Evolutionary conservation across 2,113 vertebrate species (phyloP).

Genomic region (Macaca fascicularis): DNA sequence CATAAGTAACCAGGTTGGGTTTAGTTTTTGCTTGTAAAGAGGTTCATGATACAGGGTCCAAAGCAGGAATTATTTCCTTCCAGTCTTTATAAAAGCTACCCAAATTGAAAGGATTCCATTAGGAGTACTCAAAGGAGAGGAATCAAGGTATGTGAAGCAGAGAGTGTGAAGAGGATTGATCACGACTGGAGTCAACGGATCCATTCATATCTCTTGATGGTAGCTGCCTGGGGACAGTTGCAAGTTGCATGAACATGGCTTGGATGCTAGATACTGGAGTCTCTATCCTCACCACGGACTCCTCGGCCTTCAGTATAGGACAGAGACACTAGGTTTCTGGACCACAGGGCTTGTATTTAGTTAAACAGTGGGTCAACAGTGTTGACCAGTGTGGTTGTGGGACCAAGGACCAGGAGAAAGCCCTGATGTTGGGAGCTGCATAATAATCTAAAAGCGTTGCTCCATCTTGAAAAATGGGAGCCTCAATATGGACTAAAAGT

Average conservation of each 20-base stretch:
- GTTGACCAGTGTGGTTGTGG: not conserved
- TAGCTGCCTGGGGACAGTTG: not conserved
- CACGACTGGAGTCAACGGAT: not conserved
- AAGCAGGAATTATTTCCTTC: slow-evolving; percentile 7
- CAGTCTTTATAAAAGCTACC: not conserved
- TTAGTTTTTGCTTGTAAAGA: not conserved
- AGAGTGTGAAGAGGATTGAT: not conserved
- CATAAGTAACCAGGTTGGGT: not conserved
- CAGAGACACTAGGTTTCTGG: not conserved
- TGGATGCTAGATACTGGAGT: not conserved
- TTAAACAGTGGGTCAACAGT: not conserved
- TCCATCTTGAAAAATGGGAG: not conserved
- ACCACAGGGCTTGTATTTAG: not conserved
- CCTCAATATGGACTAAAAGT: not conserved
- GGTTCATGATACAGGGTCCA: not conserved
- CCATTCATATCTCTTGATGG: not conserved
- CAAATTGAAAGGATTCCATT: not conserved
- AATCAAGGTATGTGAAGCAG: not conserved
- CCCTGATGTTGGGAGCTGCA: not conserved
- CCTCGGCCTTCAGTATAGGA: too few species aligned
- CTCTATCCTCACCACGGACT: not conserved
- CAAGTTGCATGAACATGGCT: not conserved
- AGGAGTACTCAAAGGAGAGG: not conserved
- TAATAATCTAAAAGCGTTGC: not conserved
- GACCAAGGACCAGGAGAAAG: not conserved